Conservation (phyloP, 1,140 invertebrate species). For the Sarcophaga bullata region DNA sequence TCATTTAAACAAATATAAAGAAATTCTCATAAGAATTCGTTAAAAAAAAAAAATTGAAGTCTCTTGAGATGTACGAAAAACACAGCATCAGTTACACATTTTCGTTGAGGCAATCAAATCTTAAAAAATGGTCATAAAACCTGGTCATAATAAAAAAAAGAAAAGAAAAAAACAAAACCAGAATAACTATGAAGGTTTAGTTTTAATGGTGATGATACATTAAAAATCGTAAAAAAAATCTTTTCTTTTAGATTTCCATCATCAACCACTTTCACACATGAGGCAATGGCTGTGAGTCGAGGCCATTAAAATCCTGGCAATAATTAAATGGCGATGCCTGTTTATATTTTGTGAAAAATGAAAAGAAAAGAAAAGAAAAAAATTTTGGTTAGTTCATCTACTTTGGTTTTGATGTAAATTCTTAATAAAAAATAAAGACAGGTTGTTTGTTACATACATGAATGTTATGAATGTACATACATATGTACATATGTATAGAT, state of each 20-base stretch:
- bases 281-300: too few relatives aligned
- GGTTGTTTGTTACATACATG: not conserved
- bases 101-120: not conserved
- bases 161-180: not conserved
- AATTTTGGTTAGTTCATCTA: too few relatives aligned
- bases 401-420: not conserved
- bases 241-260: not conserved
- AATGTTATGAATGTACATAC: too few relatives aligned
- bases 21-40: not conserved
- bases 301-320: not conserved
- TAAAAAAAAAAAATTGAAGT: conserved; percentile 20
- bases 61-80: not conserved
- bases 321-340: not conserved
- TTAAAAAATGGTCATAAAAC: conserved; percentile 33
- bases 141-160: not conserved
- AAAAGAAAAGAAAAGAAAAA: too few relatives aligned
- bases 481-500: too few relatives aligned
- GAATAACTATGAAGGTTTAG: not conserved
- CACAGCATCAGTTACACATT: not conserved
- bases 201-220: conserved; percentile 2
- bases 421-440: not conserved
- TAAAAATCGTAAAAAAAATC: not conserved
- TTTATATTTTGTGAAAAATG: not conserved
- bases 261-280: not conserved
- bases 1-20: not conserved